Percentiles rank a stretch among this genome's conserved stretches.
phyloP scores from a whole-genome alignment of 1,140 invertebrate genomes.

The Drosophila busckii region DNA sequence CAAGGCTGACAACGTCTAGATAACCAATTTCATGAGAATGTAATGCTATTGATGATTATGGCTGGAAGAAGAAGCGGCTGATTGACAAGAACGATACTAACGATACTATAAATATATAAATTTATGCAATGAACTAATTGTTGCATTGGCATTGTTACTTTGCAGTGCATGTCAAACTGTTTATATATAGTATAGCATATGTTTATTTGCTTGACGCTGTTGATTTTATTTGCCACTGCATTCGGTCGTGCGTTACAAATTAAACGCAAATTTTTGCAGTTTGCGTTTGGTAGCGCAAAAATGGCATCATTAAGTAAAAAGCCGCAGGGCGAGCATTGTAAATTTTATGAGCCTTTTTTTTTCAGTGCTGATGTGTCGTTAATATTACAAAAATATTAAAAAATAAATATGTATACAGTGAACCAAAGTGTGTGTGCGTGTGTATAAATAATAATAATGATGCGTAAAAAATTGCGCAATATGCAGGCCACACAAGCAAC shows the following conservation, averaged over 20 bases:
- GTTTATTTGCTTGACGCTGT: conserved; percentile 32
- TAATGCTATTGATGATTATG: too few species aligned
- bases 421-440: background rate
- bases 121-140: too few species aligned
- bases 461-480: conserved; percentile 54
- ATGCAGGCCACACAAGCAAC: conserved; percentile 5
- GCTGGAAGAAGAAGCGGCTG: too few species aligned
- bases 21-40: too few species aligned
- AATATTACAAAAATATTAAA: conserved; percentile 64
- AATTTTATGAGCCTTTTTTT: conserved; percentile 76
- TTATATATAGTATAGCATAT: conserved; percentile 19
- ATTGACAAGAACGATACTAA: too few species aligned
- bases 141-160: too few species aligned
- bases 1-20: too few species aligned
- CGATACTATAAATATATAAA: too few species aligned
- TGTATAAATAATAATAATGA: conserved; percentile 44
- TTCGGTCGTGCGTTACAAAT: conserved; percentile 73
- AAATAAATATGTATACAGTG: conserved; percentile 14
- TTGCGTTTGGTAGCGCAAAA: conserved; percentile 58
- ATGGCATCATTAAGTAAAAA: conserved; percentile 77
- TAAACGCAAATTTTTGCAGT: conserved; percentile 73
- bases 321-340: conserved; percentile 64
- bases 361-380: conserved; percentile 40
- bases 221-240: conserved; percentile 50
- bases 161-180: conserved; percentile 25